These are phyloP conservation scores for Hybos culiciformis DNA, from an alignment of 2,888 invertebrate genomes.

Conservation along the genomic window DNA sequence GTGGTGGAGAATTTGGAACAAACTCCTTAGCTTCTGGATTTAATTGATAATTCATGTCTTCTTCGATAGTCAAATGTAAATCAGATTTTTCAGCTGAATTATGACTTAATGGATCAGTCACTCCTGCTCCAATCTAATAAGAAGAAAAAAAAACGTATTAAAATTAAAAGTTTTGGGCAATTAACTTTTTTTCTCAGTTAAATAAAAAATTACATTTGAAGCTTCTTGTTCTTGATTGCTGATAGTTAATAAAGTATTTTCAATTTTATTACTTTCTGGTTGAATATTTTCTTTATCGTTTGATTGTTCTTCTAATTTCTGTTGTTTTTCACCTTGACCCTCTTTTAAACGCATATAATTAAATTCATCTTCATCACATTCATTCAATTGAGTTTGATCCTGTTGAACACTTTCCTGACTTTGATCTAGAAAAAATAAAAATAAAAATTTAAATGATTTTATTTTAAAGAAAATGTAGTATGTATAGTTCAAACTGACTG, in stretches of 20 bases:
- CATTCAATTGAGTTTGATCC: background rate
- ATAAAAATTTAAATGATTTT: too few relatives aligned
- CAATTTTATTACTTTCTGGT: too few relatives aligned
- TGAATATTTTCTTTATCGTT: too few relatives aligned
- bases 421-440: too few relatives aligned
- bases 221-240: background rate
- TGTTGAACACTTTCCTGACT: too few relatives aligned
- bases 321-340: conserved; percentile 38
- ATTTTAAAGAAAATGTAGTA: too few relatives aligned
- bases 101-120: too few relatives aligned
- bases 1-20: conserved; percentile 51
- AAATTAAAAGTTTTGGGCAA: background rate
- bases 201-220: too few relatives aligned
- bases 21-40: conserved; percentile 82
- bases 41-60: conserved; percentile 59
- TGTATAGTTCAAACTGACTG: too few relatives aligned
- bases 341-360: conserved; percentile 62
- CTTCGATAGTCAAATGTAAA: conserved; percentile 15
- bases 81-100: background rate
- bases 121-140: background rate
- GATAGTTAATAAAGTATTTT: too few relatives aligned
- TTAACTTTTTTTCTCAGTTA: background rate
- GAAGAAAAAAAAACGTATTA: background rate
- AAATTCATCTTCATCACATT: conserved; percentile 56
- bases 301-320: background rate